Conservation (phyloP, 2,113 vertebrate species). For the Neodon shergylaensis region DNA sequence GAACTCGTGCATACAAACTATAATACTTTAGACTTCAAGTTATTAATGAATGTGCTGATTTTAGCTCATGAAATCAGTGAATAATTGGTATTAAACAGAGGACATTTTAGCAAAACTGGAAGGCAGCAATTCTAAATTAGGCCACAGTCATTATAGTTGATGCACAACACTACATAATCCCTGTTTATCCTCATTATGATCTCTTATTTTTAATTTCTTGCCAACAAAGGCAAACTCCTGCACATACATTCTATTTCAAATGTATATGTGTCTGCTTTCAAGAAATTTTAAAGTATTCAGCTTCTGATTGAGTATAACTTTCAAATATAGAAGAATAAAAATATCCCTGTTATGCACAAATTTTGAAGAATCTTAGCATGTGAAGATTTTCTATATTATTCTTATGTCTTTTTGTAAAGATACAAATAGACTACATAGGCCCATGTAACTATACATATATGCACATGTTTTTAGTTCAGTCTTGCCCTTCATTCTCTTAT, state of each 20-base stretch:
- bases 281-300: neutral
- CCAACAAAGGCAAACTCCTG: constrained; percentile 6
- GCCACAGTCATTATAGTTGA: constrained; percentile 70
- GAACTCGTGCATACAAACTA: constrained; percentile 76
- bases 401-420: neutral
- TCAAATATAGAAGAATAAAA: neutral
- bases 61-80: constrained; percentile 81
- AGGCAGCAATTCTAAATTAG: constrained; percentile 72
- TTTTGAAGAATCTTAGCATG: neutral
- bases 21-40: constrained; percentile 80
- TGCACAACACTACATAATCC: constrained; percentile 37
- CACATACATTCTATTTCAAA: constrained; percentile 21
- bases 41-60: constrained; percentile 83
- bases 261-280: neutral
- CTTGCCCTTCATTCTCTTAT: neutral
- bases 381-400: neutral
- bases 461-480: neutral
- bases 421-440: neutral
- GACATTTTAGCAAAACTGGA: constrained; percentile 81
- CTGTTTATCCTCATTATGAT: constrained; percentile 77
- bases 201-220: constrained; percentile 62
- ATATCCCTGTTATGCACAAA: neutral
- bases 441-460: neutral
- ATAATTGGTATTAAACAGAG: constrained; percentile 84
- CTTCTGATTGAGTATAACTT: neutral